Evolutionary conservation across 1,140 invertebrate genomes (phyloP), one percentile per base, ranked within the genome.

Genomic region (Gerris buenoi): DNA sequence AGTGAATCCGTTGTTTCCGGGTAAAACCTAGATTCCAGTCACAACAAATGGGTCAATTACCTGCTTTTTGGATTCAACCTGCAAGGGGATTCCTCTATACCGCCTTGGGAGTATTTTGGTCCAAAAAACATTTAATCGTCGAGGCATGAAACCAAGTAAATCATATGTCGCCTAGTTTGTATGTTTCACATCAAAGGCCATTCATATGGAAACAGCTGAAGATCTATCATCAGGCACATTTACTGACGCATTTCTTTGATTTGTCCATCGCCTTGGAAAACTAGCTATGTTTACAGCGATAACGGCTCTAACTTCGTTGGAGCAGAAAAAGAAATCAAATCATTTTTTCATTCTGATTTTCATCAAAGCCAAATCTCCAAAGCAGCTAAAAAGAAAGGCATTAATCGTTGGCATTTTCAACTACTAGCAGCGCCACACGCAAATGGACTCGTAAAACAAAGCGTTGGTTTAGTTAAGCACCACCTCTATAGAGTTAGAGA

Each of bases 161-260:
- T 28, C 62, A 27, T 70, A 70, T 46, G 23, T 70, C n/a, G 5
- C n/a, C 22, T 2, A 75, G 2, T 75, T 75, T 64, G 70, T 73
- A 15, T 76, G 74, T 65, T 67, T 71, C 13, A 58, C 68, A 0
- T 72, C 73, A n/a, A 68, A 69, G 63, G 71, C 73, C 15, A 65
- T 74, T 18, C 74, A 76, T 26, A 28, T 76, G n/a, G 73, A 76
- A 65, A 0, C 72, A 23, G 74, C 72, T 0, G 57, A 15, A 10
- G 69, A 72, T 68, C 23, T 75, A 3, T 64, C 69, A 18, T 69
- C 73, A 0, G 68, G 70, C 28, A 61, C 65, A 22, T 73, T 76
- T 29, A 27, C 74, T 0, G 65, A 67, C 26, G 65, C 70, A 13
- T 63, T 76, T 10, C 60, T 26, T 14, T 63, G 73, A 33, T 76